These are phyloP conservation scores for Ctenopoma kingsleyae DNA, from an alignment of 2,797 vertebrate species.

Conservation along the genomic window DNA sequence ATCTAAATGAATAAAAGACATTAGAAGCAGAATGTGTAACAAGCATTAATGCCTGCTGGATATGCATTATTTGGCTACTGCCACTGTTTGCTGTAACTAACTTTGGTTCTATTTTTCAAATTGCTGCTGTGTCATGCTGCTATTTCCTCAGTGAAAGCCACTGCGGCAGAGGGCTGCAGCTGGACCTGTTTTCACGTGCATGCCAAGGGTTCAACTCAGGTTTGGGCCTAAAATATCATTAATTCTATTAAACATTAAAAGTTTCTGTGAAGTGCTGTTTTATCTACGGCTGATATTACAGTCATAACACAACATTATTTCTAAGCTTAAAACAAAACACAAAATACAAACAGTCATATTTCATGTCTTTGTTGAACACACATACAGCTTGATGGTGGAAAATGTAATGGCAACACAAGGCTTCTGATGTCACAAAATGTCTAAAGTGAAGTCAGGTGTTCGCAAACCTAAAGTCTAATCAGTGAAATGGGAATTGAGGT, in stretches of 20 bases:
- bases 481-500: no score
- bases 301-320: no score
- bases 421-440: no score
- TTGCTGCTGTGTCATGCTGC: slow-evolving; percentile 72
- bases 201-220: slow-evolving; percentile 22
- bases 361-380: no score
- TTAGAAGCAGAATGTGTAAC: slow-evolving; percentile 28
- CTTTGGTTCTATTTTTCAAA: slow-evolving; percentile 60
- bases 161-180: slow-evolving; percentile 59
- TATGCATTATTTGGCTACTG: slow-evolving; percentile 56
- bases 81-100: slow-evolving; percentile 63
- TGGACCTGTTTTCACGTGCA: slow-evolving; percentile 31
- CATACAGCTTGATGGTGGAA: no score
- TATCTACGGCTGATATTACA: background rate
- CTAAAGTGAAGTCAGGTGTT: no score
- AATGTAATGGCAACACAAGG: no score
- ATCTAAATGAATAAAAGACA: slow-evolving; percentile 7
- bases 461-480: no score
- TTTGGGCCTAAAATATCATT: slow-evolving; percentile 33
- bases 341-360: no score
- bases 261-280: slow-evolving; percentile 11
- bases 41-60: slow-evolving; percentile 38
- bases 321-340: no score
- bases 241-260: slow-evolving; percentile 39
- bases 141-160: slow-evolving; percentile 50